Percentiles rank a stretch among this genome's conserved stretches.
phyloP scores from a whole-genome alignment of 2,888 invertebrate genomes.

The Napeogenes sylphis region DNA sequence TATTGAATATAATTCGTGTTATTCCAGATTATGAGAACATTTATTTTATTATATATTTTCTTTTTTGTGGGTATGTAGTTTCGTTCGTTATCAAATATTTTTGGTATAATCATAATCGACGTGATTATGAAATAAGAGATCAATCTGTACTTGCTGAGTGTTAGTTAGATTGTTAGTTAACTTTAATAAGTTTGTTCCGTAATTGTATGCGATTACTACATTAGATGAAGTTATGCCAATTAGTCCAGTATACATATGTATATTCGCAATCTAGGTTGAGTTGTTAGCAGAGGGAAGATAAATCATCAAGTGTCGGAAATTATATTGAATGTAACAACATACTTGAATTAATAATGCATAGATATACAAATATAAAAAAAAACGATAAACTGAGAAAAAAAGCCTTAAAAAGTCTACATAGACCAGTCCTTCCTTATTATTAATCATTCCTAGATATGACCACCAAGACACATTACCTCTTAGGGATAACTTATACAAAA shows the following conservation, averaged over 20 bases:
- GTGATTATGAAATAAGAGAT: constrained; percentile 1
- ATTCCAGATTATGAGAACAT: no score
- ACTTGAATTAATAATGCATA: background rate
- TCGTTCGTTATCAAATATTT: no score
- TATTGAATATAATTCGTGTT: no score
- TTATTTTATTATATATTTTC: no score
- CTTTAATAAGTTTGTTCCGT: constrained; percentile 43
- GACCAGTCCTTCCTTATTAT: no score
- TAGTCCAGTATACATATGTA: constrained; percentile 22
- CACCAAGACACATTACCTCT: no score
- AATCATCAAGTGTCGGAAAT: constrained; percentile 1
- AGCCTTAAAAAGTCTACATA: no score
- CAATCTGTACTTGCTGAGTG: constrained; percentile 40
- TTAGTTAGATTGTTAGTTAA: constrained; percentile 39
- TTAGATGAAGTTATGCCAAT: constrained; percentile 39
- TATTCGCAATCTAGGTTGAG: background rate
- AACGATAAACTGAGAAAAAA: no score
- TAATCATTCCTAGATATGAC: no score
- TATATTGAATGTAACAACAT: background rate
- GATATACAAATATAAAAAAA: no score
- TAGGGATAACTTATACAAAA: no score
- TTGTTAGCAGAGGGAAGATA: constrained; percentile 1
- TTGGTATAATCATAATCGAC: background rate
- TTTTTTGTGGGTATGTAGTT: no score
- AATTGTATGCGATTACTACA: constrained; percentile 54